Percentiles rank a stretch among this genome's conserved stretches.
These are phyloP conservation scores for Lycaon pictus DNA, from an alignment of 2,113 vertebrate genomes.

Conservation along the genomic window DNA sequence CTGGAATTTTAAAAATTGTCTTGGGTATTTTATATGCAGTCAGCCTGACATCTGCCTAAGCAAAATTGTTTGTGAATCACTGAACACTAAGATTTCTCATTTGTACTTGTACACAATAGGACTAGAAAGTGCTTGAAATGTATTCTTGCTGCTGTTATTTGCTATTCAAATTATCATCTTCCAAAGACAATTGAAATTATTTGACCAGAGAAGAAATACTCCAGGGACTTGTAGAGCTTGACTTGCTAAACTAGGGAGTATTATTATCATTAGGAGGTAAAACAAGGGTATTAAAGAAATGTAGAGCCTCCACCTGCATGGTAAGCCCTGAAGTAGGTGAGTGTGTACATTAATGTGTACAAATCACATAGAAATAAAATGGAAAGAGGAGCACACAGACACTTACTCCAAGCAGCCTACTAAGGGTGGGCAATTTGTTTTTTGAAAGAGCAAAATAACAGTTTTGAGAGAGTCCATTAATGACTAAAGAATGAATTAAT, in stretches of 20 bases:
- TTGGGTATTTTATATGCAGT: neutral
- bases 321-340: neutral
- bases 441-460: neutral
- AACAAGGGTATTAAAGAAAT: neutral
- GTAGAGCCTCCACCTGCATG: neutral
- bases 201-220: conserved; percentile 18
- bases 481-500: neutral
- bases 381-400: neutral
- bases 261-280: neutral
- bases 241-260: neutral
- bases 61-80: conserved; percentile 4
- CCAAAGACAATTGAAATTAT: neutral
- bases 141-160: neutral
- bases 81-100: conserved; percentile 32
- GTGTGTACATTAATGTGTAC: neutral
- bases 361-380: neutral
- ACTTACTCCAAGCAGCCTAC: neutral
- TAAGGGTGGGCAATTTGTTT: neutral
- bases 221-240: neutral
- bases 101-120: neutral
- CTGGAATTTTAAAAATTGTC: conserved; percentile 10
- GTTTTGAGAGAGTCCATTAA: neutral
- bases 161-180: neutral
- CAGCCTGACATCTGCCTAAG: conserved; percentile 12
- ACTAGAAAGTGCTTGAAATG: neutral